Evolutionary conservation across 2,113 vertebrate species (phyloP), one percentile per base, ranked within the genome.

Genomic region (Semnornis frantzii): DNA sequence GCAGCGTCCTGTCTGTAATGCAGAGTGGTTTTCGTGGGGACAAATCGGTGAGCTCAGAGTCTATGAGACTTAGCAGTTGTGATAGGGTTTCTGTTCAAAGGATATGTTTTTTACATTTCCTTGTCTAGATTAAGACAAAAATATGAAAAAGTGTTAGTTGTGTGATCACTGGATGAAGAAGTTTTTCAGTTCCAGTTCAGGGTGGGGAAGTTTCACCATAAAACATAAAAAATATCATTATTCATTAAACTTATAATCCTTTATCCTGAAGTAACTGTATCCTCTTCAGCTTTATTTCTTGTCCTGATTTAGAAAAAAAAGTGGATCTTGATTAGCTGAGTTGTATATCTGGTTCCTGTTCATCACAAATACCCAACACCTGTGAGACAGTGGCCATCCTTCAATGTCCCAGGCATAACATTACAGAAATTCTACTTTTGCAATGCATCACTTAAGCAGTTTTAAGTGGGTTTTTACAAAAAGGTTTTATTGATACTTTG

Each of bases 1-100:
- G 9, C 18, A 42, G 34, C 55, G 10, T 15, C 3, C 5, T 0
- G 0, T 34, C 31, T 57, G 25, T 31, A 52, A 37, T 12, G 10
- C 0, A 1, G 30, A 15, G 6, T 21, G 24, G 39, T 55, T 55
- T 34, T 25, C 50, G 10, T 33, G 30, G 18, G 4, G 21, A 39
- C 11, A 63, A 46, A 63, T 57, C 13, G 20, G 1, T 19, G 19
- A 62, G 25, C 50, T 79, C 8, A 14, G 42, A 46, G 24, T 34
- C 50, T 12, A 2, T 27, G 71, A 39, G 33, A 27, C 12, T 55
- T 54, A 23, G 7, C 14, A 30, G 12, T 2, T 39, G 8, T n/a
- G 24, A 25, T 9, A 72, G 18, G 1, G 3, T 42, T 90, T 64
- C 65, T 82, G 28, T 71, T 75, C 64, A 71, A 89, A 78, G 24